Percentiles rank a stretch among this genome's conserved stretches.
phyloP scores from a whole-genome alignment of 2,113 vertebrate species.

The Salvelinus sp. region DNA sequence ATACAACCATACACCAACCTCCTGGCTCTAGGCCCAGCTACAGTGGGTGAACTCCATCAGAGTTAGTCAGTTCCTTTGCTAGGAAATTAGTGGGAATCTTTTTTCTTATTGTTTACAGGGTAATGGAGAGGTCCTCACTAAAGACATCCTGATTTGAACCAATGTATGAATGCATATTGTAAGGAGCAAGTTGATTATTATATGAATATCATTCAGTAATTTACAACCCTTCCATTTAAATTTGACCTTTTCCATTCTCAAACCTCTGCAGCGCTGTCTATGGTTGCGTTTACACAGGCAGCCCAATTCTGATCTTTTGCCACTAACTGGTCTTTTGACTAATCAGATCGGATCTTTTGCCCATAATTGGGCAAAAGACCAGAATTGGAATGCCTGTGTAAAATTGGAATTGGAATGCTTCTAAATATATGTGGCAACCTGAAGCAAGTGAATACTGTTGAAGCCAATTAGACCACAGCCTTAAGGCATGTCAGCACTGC shows the following conservation, averaged over 20 bases:
- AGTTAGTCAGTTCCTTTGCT: conserved; percentile 61
- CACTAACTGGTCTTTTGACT: too few species aligned
- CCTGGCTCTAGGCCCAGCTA: conserved; percentile 60
- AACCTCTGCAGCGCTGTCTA: neutral
- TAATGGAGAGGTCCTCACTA: neutral
- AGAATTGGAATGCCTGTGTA: too few species aligned
- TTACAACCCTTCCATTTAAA: neutral
- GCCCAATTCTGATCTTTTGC: too few species aligned
- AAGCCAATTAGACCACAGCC: neutral
- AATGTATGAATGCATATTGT: neutral
- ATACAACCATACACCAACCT: conserved; percentile 52
- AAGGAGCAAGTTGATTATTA: too few species aligned
- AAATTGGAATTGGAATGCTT: too few species aligned
- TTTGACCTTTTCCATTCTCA: neutral
- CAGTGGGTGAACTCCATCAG: conserved; percentile 59
- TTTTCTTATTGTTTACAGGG: neutral
- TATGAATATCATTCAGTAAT: neutral
- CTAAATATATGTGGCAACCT: neutral
- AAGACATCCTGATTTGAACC: neutral
- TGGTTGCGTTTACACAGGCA: neutral
- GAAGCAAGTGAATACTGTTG: neutral
- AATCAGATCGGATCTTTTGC: too few species aligned
- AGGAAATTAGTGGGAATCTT: conserved; percentile 15
- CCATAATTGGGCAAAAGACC: too few species aligned
- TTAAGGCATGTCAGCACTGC: too few species aligned